Evolutionary conservation across 2,113 vertebrate species (phyloP).

Genomic region (Montifringilla adamsi): DNA sequence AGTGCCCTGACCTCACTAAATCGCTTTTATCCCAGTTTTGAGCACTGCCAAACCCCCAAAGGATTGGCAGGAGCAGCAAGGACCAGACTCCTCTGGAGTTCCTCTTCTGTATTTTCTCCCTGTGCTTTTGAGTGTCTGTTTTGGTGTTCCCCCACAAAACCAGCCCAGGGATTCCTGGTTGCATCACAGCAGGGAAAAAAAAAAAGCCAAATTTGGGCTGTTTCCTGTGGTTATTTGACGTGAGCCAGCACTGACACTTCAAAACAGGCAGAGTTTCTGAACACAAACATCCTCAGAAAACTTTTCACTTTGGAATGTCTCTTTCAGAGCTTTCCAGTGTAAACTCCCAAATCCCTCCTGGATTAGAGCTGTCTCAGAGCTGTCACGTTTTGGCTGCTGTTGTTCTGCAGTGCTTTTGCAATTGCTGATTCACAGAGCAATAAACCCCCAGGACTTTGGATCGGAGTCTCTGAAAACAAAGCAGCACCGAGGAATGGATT

Average conservation of each 20-base stretch:
- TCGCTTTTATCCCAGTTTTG: background rate
- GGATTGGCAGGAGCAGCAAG: background rate
- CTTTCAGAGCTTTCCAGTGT: background rate
- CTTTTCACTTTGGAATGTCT: background rate
- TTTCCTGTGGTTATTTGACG: background rate
- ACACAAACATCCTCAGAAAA: background rate
- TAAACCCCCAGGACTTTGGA: background rate
- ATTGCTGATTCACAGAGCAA: background rate
- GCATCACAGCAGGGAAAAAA: background rate
- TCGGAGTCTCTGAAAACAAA: background rate
- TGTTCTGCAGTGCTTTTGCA: background rate
- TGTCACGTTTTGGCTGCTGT: background rate
- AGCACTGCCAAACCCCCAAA: background rate
- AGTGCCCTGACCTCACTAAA: background rate
- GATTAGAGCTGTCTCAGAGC: background rate
- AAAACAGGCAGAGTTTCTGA: background rate
- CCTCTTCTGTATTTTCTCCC: background rate
- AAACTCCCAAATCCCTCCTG: background rate
- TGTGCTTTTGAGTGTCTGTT: accelerated
- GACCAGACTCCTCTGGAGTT: background rate
- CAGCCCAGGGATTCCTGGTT: background rate
- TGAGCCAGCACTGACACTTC: background rate
- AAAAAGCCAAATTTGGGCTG: background rate
- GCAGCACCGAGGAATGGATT: background rate
- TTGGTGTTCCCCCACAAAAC: background rate